phyloP scores from a whole-genome alignment of 37 sponge, comb jelly and placozoan genomes.

The Cliona cf. orientalis region DNA sequence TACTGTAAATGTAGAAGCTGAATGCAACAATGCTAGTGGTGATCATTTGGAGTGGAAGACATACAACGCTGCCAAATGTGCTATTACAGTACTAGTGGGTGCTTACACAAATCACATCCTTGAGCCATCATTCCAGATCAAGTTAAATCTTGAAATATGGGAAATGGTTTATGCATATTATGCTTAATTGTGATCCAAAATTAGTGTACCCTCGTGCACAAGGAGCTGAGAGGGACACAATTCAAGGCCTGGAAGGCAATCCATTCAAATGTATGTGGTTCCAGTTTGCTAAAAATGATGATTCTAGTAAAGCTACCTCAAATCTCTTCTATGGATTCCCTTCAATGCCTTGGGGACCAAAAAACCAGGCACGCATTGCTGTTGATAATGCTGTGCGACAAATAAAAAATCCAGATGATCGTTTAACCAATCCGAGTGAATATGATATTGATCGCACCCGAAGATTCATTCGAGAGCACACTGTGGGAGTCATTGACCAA shows the following conservation, averaged over 20 bases:
- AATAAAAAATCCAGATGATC: slow-evolving; percentile 10
- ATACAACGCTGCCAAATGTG: slow-evolving; percentile 2
- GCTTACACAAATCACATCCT: slow-evolving; percentile 21
- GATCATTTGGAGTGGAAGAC: neutral
- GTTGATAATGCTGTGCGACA: slow-evolving; percentile 26
- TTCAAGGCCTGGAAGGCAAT: neutral
- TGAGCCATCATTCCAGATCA: slow-evolving; percentile 16
- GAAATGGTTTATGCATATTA: slow-evolving; percentile 8
- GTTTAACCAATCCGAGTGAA: neutral
- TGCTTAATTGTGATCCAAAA: slow-evolving; percentile 10
- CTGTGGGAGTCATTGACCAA: slow-evolving; percentile 14
- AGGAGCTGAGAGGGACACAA: slow-evolving; percentile 1
- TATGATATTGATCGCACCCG: slow-evolving; percentile 27
- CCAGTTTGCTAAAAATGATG: slow-evolving; percentile 25
- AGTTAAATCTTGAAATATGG: slow-evolving; percentile 16
- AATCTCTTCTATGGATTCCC: slow-evolving; percentile 37
- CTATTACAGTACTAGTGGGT: slow-evolving; percentile 6
- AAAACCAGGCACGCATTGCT: slow-evolving; percentile 18
- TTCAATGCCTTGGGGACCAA: slow-evolving; percentile 23
- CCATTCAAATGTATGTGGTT: slow-evolving; percentile 43
- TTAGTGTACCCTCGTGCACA: neutral
- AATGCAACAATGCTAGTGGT: neutral
- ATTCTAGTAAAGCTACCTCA: neutral
- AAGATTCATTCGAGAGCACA: slow-evolving; percentile 20
- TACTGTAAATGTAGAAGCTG: neutral